phyloP scores from a whole-genome alignment of 1,140 invertebrate genomes.

The Triops longicaudatus region DNA sequence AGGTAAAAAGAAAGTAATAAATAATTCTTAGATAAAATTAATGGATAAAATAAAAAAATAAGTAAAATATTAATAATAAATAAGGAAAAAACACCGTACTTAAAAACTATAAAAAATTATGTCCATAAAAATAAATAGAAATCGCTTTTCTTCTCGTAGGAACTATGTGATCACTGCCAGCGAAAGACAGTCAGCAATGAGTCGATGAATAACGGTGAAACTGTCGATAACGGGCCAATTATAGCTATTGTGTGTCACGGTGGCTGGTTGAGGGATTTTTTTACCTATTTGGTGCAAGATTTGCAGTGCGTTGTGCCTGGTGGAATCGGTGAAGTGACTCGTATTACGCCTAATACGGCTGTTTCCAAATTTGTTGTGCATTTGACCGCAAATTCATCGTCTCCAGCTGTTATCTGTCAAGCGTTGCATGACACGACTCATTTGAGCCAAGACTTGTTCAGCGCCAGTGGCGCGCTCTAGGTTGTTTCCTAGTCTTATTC shows the following conservation, averaged over 20 bases:
- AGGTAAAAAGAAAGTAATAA: neutral
- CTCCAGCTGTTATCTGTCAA: neutral
- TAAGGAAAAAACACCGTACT: too few relatives aligned
- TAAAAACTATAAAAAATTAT: too few relatives aligned
- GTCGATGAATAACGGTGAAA: neutral
- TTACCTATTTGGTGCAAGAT: slow-evolving; percentile 22
- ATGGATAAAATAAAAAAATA: neutral
- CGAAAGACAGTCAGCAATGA: neutral
- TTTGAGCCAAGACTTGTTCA: slow-evolving; percentile 11
- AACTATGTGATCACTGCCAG: neutral
- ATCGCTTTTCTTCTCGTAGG: neutral
- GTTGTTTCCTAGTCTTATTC: neutral
- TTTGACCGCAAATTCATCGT: neutral
- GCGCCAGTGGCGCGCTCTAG: neutral
- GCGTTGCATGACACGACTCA: slow-evolving; percentile 24
- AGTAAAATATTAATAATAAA: too few relatives aligned
- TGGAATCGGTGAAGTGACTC: neutral
- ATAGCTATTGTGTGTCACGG: slow-evolving; percentile 23
- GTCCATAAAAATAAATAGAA: too few relatives aligned
- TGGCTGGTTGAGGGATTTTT: slow-evolving; percentile 24
- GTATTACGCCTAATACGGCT: slow-evolving; percentile 22
- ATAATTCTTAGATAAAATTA: neutral
- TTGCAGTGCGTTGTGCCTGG: neutral
- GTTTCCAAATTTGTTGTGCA: slow-evolving; percentile 18
- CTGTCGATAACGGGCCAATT: neutral